Conservation (phyloP, 2,797 vertebrate species). For the Cossypha caffra region DNA sequence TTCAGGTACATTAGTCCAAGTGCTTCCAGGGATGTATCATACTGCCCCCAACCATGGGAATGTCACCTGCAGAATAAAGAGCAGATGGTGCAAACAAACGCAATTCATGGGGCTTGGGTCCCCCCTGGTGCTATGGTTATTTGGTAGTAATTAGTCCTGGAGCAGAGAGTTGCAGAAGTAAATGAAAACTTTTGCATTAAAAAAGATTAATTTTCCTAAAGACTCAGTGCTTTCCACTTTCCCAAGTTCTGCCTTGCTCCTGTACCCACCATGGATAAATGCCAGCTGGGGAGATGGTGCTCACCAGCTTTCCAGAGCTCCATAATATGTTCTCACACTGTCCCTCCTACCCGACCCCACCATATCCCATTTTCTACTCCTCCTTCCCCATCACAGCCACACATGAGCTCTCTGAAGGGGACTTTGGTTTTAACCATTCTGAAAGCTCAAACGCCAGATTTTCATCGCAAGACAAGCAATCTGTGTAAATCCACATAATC, state of each 20-base stretch:
- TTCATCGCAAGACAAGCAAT: background rate
- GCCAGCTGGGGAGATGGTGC: background rate
- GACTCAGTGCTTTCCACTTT: background rate
- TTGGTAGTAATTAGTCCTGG: constrained; percentile 21
- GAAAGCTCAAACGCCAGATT: background rate
- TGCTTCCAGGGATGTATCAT: background rate
- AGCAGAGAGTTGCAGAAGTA: background rate
- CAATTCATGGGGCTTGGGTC: background rate
- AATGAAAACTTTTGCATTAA: background rate
- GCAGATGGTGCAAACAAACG: constrained; percentile 30
- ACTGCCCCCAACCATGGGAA: background rate
- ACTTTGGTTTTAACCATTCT: background rate
- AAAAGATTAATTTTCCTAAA: background rate
- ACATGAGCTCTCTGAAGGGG: background rate
- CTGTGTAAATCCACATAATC: background rate
- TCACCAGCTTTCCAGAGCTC: background rate
- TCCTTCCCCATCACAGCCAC: background rate
- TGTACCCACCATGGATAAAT: background rate
- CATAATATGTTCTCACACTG: background rate
- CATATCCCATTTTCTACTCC: background rate
- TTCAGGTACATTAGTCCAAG: background rate
- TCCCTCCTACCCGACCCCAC: background rate
- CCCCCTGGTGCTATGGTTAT: background rate
- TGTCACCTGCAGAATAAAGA: constrained; percentile 12
- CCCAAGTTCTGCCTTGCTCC: background rate